Conservation (phyloP, 2,113 vertebrate species). For the Leiothrix lutea region DNA sequence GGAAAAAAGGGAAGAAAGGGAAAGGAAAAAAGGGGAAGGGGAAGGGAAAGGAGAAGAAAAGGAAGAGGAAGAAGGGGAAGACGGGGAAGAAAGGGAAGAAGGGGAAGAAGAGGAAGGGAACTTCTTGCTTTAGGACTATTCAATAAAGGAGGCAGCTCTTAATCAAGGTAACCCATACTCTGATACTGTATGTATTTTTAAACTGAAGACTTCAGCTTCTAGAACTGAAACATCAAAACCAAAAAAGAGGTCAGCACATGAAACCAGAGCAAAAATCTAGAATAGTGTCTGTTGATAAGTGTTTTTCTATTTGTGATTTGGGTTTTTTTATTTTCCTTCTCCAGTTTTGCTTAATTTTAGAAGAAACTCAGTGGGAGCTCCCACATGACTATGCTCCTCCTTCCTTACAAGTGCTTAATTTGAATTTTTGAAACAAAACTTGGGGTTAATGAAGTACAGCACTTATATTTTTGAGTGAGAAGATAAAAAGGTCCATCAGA, state of each 20-base stretch:
- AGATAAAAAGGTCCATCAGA: constrained; percentile 27
- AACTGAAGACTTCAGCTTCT: not conserved
- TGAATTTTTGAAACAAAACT: not conserved
- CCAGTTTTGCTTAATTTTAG: not conserved
- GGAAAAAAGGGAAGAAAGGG: not conserved
- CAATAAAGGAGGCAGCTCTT: not conserved
- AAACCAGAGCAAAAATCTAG: not conserved
- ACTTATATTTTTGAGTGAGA: not conserved
- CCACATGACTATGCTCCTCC: not conserved
- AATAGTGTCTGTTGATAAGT: not conserved
- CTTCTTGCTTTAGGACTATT: not conserved
- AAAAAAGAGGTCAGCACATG: not conserved
- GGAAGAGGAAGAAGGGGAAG: not conserved
- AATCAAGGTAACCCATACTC: not conserved
- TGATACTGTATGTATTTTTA: not conserved
- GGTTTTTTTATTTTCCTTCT: not conserved
- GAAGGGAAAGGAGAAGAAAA: not conserved
- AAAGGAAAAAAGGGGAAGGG: not conserved
- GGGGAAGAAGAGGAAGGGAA: not conserved
- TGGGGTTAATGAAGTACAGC: not conserved
- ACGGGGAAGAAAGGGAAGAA: not conserved
- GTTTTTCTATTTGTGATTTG: not conserved
- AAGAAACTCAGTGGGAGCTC: not conserved
- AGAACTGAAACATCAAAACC: not conserved
- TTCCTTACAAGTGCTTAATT: not conserved